Base-by-base conservation (phyloP, 2,113 vertebrate genomes). In the Ptychochromis oligacanthus region DNA sequence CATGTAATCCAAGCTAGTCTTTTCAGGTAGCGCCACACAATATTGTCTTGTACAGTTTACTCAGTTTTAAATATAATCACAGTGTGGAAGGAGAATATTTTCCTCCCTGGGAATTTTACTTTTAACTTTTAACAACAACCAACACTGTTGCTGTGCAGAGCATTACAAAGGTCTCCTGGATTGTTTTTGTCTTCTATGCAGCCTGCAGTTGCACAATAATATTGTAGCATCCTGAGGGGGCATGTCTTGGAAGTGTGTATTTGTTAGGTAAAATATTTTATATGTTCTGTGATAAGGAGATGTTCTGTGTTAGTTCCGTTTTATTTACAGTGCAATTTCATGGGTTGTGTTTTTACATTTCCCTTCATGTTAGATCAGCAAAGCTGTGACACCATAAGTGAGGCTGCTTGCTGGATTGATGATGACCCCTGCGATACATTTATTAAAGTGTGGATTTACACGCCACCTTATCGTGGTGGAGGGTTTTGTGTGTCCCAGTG, bases 11-110 rank as follows among this genome's bases (percentile, higher is more conserved):
- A 60, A 60, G 17, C 26, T 1, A 15, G 31, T 60, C 2, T 34
- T 17, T 60, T 60, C 8, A 10, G 38, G 38, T 40, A 40, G 26
- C 36, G 34, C 3, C 12, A 18, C 60, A 38, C 3, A 62, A 22
- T 18, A 38, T 6, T 13, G 10, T 0, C 0, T 36, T 0, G 31
- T 13, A n/a, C 20, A 36, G 31, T 62, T 38, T 0, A 38, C 60
- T 62, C 3, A 62, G 1, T 62, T 13, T 38, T 3, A 62, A 62
- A 62, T 38, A 38, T 22, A n/a, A n/a, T n/a, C n/a, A n/a, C n/a
- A n/a, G n/a, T n/a, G n/a, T n/a, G n/a, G n/a, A n/a, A n/a, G n/a
- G n/a, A n/a, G n/a, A n/a, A n/a, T n/a, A n/a, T n/a, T n/a, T n/a
- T n/a, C n/a, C n/a, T n/a, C n/a, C n/a, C n/a, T n/a, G n/a, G 0